Percentiles rank a stretch among this genome's conserved stretches.
phyloP scores from a whole-genome alignment of 2,888 invertebrate genomes.

The Eulithis testata region DNA sequence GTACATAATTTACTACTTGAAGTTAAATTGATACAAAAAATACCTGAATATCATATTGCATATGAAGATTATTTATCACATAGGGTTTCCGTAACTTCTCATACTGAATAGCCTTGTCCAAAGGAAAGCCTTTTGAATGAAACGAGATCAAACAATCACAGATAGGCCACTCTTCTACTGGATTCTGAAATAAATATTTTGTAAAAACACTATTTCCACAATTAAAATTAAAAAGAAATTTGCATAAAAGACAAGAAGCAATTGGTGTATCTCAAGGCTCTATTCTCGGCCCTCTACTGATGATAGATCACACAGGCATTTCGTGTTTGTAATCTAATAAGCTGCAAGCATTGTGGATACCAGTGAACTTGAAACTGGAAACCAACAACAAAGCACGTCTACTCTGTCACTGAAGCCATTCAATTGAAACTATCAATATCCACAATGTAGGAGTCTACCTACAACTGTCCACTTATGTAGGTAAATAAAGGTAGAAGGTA shows the following conservation, averaged over 20 bases:
- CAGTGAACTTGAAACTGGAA: constrained; percentile 52
- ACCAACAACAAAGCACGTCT: constrained; percentile 57
- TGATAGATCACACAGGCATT: constrained; percentile 26
- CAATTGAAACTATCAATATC: constrained; percentile 50
- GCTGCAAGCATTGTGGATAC: constrained; percentile 33
- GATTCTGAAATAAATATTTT: constrained; percentile 85
- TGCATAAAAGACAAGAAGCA: constrained; percentile 8
- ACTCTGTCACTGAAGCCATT: constrained; percentile 53
- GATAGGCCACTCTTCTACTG: constrained; percentile 98
- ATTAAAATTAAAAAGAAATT: background rate
- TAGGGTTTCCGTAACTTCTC: constrained; percentile 97
- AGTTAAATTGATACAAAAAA: constrained; percentile 31
- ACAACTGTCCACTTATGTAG: constrained; percentile 15
- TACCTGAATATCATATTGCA: constrained; percentile 99
- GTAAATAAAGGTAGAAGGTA: constrained; percentile 24
- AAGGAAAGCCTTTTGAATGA: constrained; percentile 98
- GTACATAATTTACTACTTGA: too few species aligned
- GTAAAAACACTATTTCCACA: constrained; percentile 11
- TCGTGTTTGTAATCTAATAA: constrained; percentile 24
- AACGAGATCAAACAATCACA: constrained; percentile 99
- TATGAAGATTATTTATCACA: constrained; percentile 98
- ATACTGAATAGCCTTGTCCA: constrained; percentile 99
- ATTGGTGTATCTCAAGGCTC: constrained; percentile 35
- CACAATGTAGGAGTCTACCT: constrained; percentile 21
- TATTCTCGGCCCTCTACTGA: constrained; percentile 30